phyloP scores from a whole-genome alignment of 2,797 vertebrate species.

The Enteromius argenteus region DNA sequence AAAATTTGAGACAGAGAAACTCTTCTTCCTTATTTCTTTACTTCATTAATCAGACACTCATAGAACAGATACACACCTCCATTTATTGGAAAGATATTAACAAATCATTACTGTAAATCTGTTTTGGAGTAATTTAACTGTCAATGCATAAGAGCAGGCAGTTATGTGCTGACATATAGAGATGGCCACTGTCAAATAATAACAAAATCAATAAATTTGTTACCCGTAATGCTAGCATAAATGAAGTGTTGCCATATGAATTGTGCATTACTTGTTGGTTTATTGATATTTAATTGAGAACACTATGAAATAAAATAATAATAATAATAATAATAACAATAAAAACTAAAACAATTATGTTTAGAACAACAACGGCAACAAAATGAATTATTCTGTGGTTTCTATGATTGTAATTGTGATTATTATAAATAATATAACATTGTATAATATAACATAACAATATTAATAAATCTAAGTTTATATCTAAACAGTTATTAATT shows the following conservation, averaged over 20 bases:
- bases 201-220: constrained; percentile 47
- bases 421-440: background rate
- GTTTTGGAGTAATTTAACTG: constrained; percentile 60
- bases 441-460: background rate
- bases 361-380: background rate
- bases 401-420: background rate
- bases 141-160: constrained; percentile 55
- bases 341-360: background rate
- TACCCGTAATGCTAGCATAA: constrained; percentile 35
- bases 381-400: background rate
- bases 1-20: constrained; percentile 62
- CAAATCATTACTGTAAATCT: constrained; percentile 64
- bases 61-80: constrained; percentile 52
- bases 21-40: constrained; percentile 66
- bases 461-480: background rate
- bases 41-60: constrained; percentile 30
- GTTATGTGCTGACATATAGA: constrained; percentile 54
- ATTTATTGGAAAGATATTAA: constrained; percentile 66
- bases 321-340: background rate
- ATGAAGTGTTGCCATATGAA: too few relatives aligned
- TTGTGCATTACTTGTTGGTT: background rate
- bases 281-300: background rate
- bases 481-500: background rate
- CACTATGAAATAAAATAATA: background rate
- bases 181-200: constrained; percentile 51